Base-by-base conservation (phyloP, 53 echinoderm and acorn worm genomes). In the Henricia sp. region DNA sequence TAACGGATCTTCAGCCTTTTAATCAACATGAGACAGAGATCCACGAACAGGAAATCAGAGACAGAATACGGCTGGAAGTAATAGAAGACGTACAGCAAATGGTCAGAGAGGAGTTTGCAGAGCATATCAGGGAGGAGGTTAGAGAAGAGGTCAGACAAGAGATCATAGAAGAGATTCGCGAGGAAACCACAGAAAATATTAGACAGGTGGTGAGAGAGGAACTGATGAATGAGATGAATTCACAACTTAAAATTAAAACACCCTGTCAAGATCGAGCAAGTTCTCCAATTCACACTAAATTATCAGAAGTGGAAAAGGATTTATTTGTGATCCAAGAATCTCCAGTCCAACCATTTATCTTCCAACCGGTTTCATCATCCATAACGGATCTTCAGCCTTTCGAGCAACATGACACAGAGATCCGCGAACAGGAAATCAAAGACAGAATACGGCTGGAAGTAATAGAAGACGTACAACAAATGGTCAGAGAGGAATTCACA, bases 371-470 rank as follows among this genome's bases (percentile, higher is more conserved):
- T 36, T 67, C 67, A 25, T 48, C 86, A 39, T 48, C 68, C 8
- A 66, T 55, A 16, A 6, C 46, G 12, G 41, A 24, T 10, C 39
- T 44, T 3, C 76, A 66, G 19, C 67, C 76, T 17, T 53, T 64
- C 24, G 74, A 23, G 21, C 63, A 9, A 37, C 2, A 55, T 37
- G 86, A 86, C 28, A 39, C 36, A 13, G 11, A 64, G 9, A 72
- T 65, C 19, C 43, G 83, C 27, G 85, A 85, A 2, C 68, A 67
- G 26, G 91, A 91, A 77, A 83, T 91, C 60, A 83, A 76, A 32
- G 83, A 91, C n/a, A 77, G 85, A 68, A 43, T 89, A 19, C 68
- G 73, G 14, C 72, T 59, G 10, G 90, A 90, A 46, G 72, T 90
- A 25, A 58, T 72, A 6, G 53, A 67, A 20, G 86, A 90, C 38